Conservation (phyloP, 2,888 invertebrate species). For the Acleris laterana region DNA sequence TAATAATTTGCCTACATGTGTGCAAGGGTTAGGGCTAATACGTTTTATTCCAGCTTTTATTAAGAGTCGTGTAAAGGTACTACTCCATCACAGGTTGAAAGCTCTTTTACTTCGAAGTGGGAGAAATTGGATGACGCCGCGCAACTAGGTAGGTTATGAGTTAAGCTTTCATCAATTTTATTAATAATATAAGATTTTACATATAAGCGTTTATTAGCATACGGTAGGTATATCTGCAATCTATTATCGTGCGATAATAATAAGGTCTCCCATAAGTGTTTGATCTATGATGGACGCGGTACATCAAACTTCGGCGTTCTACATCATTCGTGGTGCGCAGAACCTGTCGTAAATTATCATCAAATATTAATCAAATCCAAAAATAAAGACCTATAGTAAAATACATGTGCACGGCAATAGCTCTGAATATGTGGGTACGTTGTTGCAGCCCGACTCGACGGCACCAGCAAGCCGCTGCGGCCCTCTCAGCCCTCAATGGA, state of each 20-base stretch:
- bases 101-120: conserved; percentile 88
- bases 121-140: conserved; percentile 93
- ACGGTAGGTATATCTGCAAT: not conserved
- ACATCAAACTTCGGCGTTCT: not conserved
- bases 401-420: not conserved
- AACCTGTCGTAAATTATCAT: too few relatives aligned
- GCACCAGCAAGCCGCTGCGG: conserved; percentile 90
- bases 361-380: too few relatives aligned
- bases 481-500: conserved; percentile 92
- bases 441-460: conserved; percentile 95
- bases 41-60: conserved; percentile 75
- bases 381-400: too few relatives aligned
- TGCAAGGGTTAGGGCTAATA: conserved; percentile 71
- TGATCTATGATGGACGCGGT: conserved; percentile 2
- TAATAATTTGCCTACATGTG: conserved; percentile 33
- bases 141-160: conserved; percentile 91
- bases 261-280: not conserved
- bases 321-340: too few relatives aligned
- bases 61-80: conserved; percentile 69
- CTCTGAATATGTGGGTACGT: conserved; percentile 49
- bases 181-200: conserved; percentile 26
- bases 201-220: conserved; percentile 4
- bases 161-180: conserved; percentile 44
- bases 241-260: not conserved
- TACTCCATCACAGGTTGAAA: conserved; percentile 78